Evolutionary conservation across 1,140 invertebrate species (phyloP).

Genomic region (Anoplophora glabripennis): DNA sequence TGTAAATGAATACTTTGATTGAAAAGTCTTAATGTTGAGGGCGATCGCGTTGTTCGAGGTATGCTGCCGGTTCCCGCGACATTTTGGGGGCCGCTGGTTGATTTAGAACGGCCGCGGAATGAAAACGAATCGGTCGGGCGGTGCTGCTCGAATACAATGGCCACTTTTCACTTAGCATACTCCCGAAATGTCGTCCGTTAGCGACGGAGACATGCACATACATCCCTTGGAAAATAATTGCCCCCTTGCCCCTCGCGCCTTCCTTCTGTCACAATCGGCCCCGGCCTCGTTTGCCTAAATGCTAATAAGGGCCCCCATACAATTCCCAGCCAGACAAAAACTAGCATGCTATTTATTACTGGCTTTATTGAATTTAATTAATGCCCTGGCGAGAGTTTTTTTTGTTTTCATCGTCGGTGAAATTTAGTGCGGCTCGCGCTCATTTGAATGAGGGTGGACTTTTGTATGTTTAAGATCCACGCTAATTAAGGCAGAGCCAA

Average conservation of each 20-base stretch:
- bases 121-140: constrained; percentile 15
- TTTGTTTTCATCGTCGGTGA: neutral
- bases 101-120: constrained; percentile 11
- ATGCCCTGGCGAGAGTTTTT: neutral
- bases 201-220: constrained; percentile 21
- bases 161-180: constrained; percentile 44
- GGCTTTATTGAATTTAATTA: constrained; percentile 19
- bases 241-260: constrained; percentile 24
- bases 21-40: no score
- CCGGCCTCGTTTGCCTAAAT: constrained; percentile 37
- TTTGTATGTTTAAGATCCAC: constrained; percentile 1
- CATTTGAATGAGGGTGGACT: constrained; percentile 2
- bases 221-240: constrained; percentile 38
- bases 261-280: constrained; percentile 1
- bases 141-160: constrained; percentile 45
- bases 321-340: constrained; percentile 15
- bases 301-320: constrained; percentile 33
- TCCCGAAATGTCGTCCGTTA: constrained; percentile 34
- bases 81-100: constrained; percentile 25
- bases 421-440: neutral
- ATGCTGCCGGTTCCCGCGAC: neutral
- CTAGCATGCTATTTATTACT: constrained; percentile 17
- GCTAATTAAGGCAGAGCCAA: constrained; percentile 10
- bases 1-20: no score
- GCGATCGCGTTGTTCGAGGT: no score